Conservation (phyloP, 2,797 vertebrate genomes). For the Sebastes melanostomus region DNA sequence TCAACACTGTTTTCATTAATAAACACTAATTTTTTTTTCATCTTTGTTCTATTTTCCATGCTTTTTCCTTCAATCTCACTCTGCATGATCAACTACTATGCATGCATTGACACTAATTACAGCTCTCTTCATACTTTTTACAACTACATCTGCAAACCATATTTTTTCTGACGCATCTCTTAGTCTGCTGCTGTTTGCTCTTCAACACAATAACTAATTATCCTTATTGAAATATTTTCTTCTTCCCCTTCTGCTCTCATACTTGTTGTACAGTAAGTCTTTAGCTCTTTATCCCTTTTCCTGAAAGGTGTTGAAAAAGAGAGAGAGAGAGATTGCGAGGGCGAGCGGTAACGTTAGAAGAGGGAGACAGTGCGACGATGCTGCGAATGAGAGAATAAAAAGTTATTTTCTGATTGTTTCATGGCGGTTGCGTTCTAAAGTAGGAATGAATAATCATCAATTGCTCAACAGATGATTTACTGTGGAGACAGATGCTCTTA, state of each 20-base stretch:
- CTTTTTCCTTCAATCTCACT: conserved; percentile 11
- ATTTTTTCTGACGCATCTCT: not conserved
- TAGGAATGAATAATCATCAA: no score
- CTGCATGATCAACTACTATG: conserved; percentile 22
- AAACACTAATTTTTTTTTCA: conserved; percentile 49
- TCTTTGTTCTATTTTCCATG: conserved; percentile 15
- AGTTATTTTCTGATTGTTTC: no score
- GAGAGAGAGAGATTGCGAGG: no score
- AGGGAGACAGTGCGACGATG: accelerated
- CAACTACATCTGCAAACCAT: not conserved
- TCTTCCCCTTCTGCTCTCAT: not conserved
- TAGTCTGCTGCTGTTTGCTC: not conserved
- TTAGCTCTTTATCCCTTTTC: not conserved
- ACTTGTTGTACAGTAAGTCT: not conserved
- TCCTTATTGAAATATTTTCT: not conserved
- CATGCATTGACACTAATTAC: not conserved
- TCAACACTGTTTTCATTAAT: conserved; percentile 57
- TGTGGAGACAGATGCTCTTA: no score
- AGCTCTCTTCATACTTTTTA: not conserved
- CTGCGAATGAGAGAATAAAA: no score
- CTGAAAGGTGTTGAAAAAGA: not conserved
- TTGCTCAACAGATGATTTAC: no score
- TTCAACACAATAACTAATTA: not conserved
- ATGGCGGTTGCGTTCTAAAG: no score
- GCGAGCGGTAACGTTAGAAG: no score